Evolutionary conservation across 92 coral and sea anemone species (phyloP).

Genomic region (Parazoanthus atlanticus): DNA sequence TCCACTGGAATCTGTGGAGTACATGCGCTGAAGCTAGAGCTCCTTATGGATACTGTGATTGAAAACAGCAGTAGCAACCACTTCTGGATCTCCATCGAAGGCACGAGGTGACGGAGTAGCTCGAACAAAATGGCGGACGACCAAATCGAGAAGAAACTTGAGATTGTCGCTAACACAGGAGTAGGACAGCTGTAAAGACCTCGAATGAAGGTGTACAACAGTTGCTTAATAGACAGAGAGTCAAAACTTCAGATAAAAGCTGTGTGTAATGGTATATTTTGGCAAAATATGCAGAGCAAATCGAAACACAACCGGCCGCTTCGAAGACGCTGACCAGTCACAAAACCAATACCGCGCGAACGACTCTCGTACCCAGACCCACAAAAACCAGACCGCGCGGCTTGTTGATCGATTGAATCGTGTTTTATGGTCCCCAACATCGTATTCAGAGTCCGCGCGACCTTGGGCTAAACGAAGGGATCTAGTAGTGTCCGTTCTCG

Average conservation of each 20-base stretch:
- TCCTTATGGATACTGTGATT: slow-evolving; percentile 12
- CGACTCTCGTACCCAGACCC: too few relatives aligned
- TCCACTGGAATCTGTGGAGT: background rate
- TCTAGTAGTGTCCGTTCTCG: too few relatives aligned
- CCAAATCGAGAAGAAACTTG: too few relatives aligned
- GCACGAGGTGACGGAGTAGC: background rate
- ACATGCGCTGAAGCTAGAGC: background rate
- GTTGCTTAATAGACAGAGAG: background rate
- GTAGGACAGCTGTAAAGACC: background rate
- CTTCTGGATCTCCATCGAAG: background rate
- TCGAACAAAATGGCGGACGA: too few relatives aligned
- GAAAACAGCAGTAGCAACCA: background rate
- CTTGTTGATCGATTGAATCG: too few relatives aligned
- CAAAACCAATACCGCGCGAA: too few relatives aligned
- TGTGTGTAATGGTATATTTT: background rate
- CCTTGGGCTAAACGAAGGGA: too few relatives aligned
- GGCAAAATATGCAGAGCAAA: background rate
- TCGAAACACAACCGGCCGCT: background rate
- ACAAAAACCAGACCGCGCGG: too few relatives aligned
- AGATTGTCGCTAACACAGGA: background rate
- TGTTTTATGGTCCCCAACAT: too few relatives aligned
- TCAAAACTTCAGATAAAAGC: background rate
- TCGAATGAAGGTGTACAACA: background rate
- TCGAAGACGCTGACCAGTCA: too few relatives aligned
- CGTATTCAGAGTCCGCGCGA: too few relatives aligned